These are phyloP conservation scores for Oostethus manadensis DNA, from an alignment of 2,113 vertebrate genomes.

Conservation along the genomic window DNA sequence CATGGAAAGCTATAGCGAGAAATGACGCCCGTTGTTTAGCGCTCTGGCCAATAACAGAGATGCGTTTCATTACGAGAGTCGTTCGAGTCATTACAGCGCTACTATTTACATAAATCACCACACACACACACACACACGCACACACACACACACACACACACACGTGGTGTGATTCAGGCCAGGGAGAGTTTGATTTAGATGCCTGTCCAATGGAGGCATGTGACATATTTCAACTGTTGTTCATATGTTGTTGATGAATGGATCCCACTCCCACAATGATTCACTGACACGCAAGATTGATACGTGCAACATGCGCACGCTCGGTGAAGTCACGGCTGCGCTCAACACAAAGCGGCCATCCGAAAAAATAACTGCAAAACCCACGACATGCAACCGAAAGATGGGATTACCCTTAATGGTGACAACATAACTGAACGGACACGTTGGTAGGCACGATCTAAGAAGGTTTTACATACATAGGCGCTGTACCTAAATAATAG, in stretches of 20 bases:
- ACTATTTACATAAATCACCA: no score
- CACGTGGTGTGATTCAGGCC: not conserved
- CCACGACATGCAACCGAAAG: not conserved
- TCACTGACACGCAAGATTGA: constrained; percentile 4
- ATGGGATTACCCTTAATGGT: not conserved
- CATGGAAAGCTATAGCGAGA: constrained; percentile 35
- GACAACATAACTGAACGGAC: not conserved
- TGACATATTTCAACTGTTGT: not conserved
- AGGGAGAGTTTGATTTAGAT: not conserved
- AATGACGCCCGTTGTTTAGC: not conserved
- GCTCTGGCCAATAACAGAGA: not conserved
- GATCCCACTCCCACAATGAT: not conserved
- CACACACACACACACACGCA: no score
- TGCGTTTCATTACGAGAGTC: not conserved
- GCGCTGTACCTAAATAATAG: not conserved
- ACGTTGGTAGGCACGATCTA: not conserved
- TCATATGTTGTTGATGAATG: constrained; percentile 4
- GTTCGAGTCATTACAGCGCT: not conserved
- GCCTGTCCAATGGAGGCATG: not conserved
- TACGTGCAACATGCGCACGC: constrained; percentile 1
- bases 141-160: no score
- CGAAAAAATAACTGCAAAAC: not conserved
- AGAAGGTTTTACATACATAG: not conserved
- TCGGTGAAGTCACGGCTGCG: not conserved
- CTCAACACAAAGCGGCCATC: not conserved